Evolutionary conservation across 2,888 invertebrate genomes (phyloP).

Genomic region (Carterocephalus palaemon): DNA sequence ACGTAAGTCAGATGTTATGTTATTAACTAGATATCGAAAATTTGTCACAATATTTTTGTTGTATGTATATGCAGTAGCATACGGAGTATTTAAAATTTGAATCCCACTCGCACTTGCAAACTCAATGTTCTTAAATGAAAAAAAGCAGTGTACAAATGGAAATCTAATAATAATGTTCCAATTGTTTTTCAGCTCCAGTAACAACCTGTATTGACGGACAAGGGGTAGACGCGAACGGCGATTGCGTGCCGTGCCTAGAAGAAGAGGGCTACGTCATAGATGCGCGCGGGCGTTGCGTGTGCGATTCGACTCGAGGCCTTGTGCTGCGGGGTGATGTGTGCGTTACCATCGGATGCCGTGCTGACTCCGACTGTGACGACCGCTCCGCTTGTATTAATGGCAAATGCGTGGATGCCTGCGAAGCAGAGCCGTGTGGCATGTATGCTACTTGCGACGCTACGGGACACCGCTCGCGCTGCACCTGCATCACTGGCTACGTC

Average conservation of each 20-base stretch:
- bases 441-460: constrained; percentile 88
- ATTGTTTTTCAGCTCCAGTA: constrained; percentile 54
- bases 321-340: constrained; percentile 88
- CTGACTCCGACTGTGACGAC: constrained; percentile 87
- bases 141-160: no score
- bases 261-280: constrained; percentile 87
- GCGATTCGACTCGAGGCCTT: constrained; percentile 87
- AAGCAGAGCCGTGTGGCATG: constrained; percentile 84
- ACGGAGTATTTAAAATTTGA: no score
- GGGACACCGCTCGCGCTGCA: constrained; percentile 87
- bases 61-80: no score
- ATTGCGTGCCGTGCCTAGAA: constrained; percentile 85
- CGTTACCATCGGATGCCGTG: constrained; percentile 85
- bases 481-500: constrained; percentile 86
- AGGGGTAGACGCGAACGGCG: constrained; percentile 86
- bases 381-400: constrained; percentile 87
- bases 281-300: constrained; percentile 88
- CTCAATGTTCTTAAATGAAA: no score
- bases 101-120: no score
- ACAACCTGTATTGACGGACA: constrained; percentile 88
- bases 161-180: no score
- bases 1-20: no score
- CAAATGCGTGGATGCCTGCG: constrained; percentile 89
- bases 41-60: no score
- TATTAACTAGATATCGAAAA: neutral